phyloP scores from a whole-genome alignment of 1,140 invertebrate species.

The Calycopis cecrops region DNA sequence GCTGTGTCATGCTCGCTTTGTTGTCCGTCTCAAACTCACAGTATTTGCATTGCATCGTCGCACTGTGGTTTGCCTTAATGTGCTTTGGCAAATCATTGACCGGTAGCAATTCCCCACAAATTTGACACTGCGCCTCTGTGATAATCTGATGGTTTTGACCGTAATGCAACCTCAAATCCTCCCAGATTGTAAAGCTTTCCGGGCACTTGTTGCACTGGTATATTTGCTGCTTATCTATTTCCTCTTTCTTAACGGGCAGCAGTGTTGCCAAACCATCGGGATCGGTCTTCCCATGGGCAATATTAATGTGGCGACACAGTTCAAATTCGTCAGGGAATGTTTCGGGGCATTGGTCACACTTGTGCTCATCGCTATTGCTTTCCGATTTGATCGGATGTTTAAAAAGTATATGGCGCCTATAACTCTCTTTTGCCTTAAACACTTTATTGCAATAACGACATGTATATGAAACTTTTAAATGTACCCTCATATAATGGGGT shows the following conservation, averaged over 20 bases:
- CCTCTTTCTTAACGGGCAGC: slow-evolving; percentile 46
- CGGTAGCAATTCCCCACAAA: slow-evolving; percentile 55
- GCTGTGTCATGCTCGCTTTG: slow-evolving; percentile 54
- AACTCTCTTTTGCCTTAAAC: slow-evolving; percentile 64
- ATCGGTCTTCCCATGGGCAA: slow-evolving; percentile 30
- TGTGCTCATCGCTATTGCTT: slow-evolving; percentile 33
- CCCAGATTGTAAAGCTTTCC: slow-evolving; percentile 43
- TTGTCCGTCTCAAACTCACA: slow-evolving; percentile 52
- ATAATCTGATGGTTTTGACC: slow-evolving; percentile 48
- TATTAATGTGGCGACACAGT: slow-evolving; percentile 50
- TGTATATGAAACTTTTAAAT: slow-evolving; percentile 59
- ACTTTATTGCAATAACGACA: slow-evolving; percentile 55
- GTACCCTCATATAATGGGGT: slow-evolving; percentile 57
- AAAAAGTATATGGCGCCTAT: slow-evolving; percentile 48
- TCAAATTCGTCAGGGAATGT: slow-evolving; percentile 56
- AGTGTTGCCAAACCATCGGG: slow-evolving; percentile 11
- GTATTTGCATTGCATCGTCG: slow-evolving; percentile 45
- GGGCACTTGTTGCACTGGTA: slow-evolving; percentile 61
- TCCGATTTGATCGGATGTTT: slow-evolving; percentile 42
- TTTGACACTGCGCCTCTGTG: slow-evolving; percentile 54
- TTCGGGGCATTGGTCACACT: slow-evolving; percentile 49
- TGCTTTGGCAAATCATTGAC: slow-evolving; percentile 52
- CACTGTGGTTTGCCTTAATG: slow-evolving; percentile 46
- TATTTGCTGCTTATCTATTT: slow-evolving; percentile 39
- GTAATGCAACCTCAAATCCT: slow-evolving; percentile 47